Conservation (phyloP, 2,113 vertebrate species). For the Hemiscyllium ocellatum region DNA sequence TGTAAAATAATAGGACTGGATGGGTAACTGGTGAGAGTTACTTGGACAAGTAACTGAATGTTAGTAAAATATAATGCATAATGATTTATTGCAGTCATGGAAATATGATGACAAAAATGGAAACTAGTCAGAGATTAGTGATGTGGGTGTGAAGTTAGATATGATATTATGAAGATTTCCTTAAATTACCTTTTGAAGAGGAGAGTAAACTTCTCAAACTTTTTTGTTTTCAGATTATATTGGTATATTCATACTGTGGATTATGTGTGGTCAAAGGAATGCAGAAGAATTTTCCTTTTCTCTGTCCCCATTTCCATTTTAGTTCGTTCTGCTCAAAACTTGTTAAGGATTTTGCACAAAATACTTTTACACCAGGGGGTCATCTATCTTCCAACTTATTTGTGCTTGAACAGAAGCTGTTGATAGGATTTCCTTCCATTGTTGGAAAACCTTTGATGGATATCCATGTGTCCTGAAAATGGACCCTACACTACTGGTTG, state of each 20-base stretch:
- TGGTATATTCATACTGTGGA: background rate
- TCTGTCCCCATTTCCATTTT: background rate
- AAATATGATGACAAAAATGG: background rate
- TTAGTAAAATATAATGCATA: background rate
- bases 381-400: background rate
- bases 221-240: background rate
- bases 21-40: background rate
- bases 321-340: background rate
- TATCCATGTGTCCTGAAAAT: background rate
- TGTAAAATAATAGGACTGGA: background rate
- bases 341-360: background rate
- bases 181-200: background rate
- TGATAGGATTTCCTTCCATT: background rate
- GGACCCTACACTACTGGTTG: background rate
- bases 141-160: background rate
- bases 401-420: background rate
- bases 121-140: background rate
- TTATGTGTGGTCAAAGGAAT: background rate
- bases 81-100: background rate
- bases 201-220: background rate
- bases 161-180: background rate
- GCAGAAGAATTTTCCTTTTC: background rate
- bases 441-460: background rate
- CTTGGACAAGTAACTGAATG: background rate
- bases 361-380: background rate